Percentiles rank a stretch among this genome's conserved stretches.
Evolutionary conservation across 2,113 vertebrate species (phyloP).

Genomic region (Patagioenas fasciata): DNA sequence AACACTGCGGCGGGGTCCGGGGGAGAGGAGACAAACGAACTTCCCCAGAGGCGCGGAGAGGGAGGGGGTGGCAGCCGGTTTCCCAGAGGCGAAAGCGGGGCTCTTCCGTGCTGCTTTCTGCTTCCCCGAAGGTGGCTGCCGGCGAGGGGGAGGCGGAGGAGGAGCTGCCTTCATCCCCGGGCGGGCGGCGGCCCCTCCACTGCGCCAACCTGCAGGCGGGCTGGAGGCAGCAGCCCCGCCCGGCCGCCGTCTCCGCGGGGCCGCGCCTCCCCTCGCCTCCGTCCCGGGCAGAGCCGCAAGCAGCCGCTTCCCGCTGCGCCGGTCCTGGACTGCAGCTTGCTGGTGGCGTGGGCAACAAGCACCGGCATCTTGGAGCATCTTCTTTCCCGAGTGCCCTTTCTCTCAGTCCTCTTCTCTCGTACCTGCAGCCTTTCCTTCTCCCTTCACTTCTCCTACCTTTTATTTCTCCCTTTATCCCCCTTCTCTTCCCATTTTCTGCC

Average conservation of each 20-base stretch:
- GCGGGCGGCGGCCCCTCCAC: slow-evolving; percentile 55
- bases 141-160: background rate
- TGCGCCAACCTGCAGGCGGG: slow-evolving; percentile 74
- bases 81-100: background rate
- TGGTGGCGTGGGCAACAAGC: background rate
- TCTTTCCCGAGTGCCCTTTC: background rate
- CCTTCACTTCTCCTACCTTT: background rate
- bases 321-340: background rate
- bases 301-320: background rate
- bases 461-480: background rate
- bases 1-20: background rate
- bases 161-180: background rate
- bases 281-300: background rate
- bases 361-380: background rate
- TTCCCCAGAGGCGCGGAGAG: background rate
- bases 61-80: background rate
- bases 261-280: background rate
- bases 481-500: background rate
- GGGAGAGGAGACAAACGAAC: background rate
- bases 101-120: background rate
- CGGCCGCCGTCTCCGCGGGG: background rate
- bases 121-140: slow-evolving; percentile 9
- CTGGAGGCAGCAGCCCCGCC: slow-evolving; percentile 19
- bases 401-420: background rate
- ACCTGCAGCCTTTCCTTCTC: background rate